phyloP scores from a whole-genome alignment of 1,140 invertebrate genomes.

The Dendrolimus kikuchii region DNA sequence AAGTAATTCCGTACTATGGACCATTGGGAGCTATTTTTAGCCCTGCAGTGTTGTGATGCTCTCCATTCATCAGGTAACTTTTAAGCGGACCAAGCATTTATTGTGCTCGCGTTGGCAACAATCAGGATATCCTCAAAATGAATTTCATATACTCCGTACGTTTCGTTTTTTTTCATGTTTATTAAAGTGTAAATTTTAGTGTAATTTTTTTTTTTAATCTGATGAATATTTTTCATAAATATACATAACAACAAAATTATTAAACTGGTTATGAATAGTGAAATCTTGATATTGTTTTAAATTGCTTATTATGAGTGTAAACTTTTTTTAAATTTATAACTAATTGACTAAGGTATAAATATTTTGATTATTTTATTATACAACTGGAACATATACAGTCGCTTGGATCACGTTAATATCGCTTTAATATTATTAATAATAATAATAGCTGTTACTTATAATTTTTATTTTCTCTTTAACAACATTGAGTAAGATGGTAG shows the following conservation, averaged over 20 bases:
- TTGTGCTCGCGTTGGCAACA: not conserved
- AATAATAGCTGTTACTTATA: no score
- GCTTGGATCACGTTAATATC: no score
- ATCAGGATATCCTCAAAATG: conserved; percentile 16
- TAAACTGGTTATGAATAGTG: not conserved
- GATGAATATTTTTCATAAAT: no score
- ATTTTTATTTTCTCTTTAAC: no score
- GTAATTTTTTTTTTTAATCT: not conserved
- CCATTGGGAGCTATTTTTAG: conserved; percentile 48
- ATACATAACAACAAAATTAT: no score
- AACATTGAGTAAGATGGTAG: no score
- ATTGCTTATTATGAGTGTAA: no score
- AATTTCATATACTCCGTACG: conserved; percentile 41
- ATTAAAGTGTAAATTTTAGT: conserved; percentile 6
- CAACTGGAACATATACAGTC: no score
- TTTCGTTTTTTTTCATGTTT: conserved; percentile 19
- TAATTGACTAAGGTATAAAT: not conserved
- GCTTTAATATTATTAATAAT: no score
- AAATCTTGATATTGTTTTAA: no score
- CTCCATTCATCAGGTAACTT: conserved; percentile 47
- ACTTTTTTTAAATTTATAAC: no score
- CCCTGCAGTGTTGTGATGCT: conserved; percentile 16
- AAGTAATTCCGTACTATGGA: conserved; percentile 56
- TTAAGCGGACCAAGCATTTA: conserved; percentile 34
- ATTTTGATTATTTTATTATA: conserved; percentile 3